Conservation (phyloP, 35 echinoderm and acorn worm genomes). For the Anneissia japonica region DNA sequence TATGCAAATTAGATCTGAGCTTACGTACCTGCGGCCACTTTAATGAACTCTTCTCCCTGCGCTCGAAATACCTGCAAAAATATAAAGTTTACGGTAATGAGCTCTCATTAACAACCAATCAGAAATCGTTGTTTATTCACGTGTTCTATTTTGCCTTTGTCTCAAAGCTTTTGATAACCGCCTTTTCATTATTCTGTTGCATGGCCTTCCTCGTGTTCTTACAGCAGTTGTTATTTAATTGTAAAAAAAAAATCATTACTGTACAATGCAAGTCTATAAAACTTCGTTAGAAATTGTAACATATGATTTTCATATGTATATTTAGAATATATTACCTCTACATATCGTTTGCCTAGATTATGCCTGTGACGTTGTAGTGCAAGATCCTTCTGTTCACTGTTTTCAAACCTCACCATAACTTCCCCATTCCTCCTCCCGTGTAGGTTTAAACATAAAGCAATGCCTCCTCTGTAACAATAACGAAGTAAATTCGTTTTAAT, state of each 20-base stretch:
- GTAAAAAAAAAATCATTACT: no score
- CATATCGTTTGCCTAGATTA: conserved; percentile 91
- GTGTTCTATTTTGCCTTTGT: no score
- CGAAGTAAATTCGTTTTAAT: no score
- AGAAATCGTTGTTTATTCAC: not conserved
- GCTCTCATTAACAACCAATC: not conserved
- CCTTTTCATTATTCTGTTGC: no score
- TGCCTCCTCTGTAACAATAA: conserved; percentile 72
- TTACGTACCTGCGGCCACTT: conserved; percentile 85
- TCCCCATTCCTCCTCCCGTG: conserved; percentile 93
- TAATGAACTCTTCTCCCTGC: conserved; percentile 95
- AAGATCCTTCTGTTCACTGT: conserved; percentile 84
- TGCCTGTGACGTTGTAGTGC: conserved; percentile 93
- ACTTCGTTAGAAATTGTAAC: no score
- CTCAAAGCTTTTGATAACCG: no score
- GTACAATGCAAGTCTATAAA: no score
- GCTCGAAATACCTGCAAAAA: conserved; percentile 92
- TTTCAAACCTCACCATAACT: conserved; percentile 86
- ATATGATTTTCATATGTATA: no score
- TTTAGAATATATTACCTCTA: conserved; percentile 94
- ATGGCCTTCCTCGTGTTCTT: no score
- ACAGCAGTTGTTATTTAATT: no score
- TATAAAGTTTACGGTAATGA: not conserved
- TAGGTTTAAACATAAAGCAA: conserved; percentile 88
- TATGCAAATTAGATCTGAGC: not conserved